phyloP scores from a whole-genome alignment of 2,888 invertebrate genomes.

The Notodonta ziczac region DNA sequence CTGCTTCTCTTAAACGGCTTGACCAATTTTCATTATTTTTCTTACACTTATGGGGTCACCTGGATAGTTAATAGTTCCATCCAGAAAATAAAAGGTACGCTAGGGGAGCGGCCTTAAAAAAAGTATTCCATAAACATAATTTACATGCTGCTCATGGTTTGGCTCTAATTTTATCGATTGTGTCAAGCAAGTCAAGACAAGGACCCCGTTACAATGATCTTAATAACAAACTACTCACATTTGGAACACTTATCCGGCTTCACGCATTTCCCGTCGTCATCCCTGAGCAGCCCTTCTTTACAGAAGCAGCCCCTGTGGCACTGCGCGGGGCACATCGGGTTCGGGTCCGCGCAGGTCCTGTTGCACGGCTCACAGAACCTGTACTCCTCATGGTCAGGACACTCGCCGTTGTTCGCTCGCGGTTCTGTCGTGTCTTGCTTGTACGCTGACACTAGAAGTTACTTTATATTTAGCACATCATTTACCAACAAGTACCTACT shows the following conservation, averaged over 20 bases:
- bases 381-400: slow-evolving; percentile 63
- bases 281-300: slow-evolving; percentile 50
- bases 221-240: slow-evolving; percentile 19
- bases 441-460: slow-evolving; percentile 37
- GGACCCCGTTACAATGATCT: no score
- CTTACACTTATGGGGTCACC: no score
- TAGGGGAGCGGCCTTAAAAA: no score
- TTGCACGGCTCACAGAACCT: slow-evolving; percentile 64
- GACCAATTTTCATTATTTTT: no score
- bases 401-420: slow-evolving; percentile 43
- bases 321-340: slow-evolving; percentile 67
- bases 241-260: slow-evolving; percentile 48
- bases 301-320: slow-evolving; percentile 70
- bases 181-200: no score
- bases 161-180: no score
- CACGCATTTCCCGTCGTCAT: slow-evolving; percentile 57
- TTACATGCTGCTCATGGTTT: no score
- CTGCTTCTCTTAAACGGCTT: no score
- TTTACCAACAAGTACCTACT: no score
- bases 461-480: neutral
- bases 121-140: no score
- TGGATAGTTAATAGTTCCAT: no score
- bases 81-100: no score
- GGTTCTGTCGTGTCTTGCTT: slow-evolving; percentile 61
- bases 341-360: slow-evolving; percentile 59